A percentile compares a stretch with the other conserved stretches of the same genome.
These are phyloP conservation scores for Trypoxylon attenuatum DNA, from an alignment of 2,888 invertebrate genomes.

Conservation along the genomic window DNA sequence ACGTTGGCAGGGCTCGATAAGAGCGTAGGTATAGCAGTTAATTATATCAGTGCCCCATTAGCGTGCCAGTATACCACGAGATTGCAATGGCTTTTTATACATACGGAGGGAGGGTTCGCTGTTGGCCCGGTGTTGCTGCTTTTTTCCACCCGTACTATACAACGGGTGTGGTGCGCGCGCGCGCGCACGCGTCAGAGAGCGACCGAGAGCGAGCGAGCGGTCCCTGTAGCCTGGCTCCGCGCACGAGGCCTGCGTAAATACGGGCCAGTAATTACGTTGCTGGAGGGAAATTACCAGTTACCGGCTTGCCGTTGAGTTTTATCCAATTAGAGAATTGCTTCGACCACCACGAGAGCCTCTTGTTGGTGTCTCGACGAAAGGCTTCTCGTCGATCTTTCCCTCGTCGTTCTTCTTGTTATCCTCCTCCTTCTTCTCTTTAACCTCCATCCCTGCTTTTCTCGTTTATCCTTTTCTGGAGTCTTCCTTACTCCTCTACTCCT, in stretches of 20 bases:
- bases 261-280: constrained; percentile 64
- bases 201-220: not conserved
- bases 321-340: constrained; percentile 63
- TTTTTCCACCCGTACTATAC: constrained; percentile 48
- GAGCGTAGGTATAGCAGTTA: constrained; percentile 60
- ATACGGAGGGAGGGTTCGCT: constrained; percentile 35
- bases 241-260: constrained; percentile 60
- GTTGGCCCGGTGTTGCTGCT: constrained; percentile 30
- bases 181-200: constrained; percentile 1
- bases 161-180: constrained; percentile 14
- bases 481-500: constrained; percentile 3
- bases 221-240: constrained; percentile 23
- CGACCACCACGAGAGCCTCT: constrained; percentile 27
- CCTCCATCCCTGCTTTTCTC: constrained; percentile 11
- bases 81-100: constrained; percentile 60
- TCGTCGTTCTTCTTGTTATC: constrained; percentile 2
- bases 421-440: not conserved
- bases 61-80: constrained; percentile 60
- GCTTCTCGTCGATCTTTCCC: constrained; percentile 2
- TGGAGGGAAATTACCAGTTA: constrained; percentile 63
- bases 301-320: constrained; percentile 57
- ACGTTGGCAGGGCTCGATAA: constrained; percentile 52
- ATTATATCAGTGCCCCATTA: constrained; percentile 65
- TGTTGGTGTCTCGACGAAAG: constrained; percentile 23
- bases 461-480: constrained; percentile 20